Evolutionary conservation across 2,888 invertebrate species (phyloP), one percentile per base, ranked within the genome.

Genomic region (Hypercompe scribonia): DNA sequence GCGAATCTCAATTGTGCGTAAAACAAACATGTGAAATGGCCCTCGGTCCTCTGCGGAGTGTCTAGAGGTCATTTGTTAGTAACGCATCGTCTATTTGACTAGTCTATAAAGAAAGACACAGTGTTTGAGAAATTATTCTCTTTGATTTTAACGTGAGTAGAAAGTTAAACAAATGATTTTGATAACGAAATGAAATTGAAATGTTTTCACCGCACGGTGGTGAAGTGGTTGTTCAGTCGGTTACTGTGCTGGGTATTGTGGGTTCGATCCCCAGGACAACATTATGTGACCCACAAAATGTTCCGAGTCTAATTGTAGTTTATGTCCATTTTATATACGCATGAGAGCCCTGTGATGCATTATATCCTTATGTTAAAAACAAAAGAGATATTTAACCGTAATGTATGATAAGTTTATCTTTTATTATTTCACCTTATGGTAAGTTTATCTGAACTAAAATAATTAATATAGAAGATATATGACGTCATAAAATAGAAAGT

Each of bases 51-150:
- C 24, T 58, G 34, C 24, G 13, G 7, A 68, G 7, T 21, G 63
- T 70, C 70, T 70, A n/a, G 63, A 70, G 70, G 70, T 70, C 70
- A 34, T 33, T 42, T 24, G 10, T 42, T 46, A 50, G 46, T 64
- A 34, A 64, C 70, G 33, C 63, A 64, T 69, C 61, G 69, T n/a
- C 28, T 3, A 24, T 13, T n/a, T 64, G 70, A 46, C 63, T 4
- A 21, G 34, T 33, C 34, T 46, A n/a, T 39, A 64, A 28, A 54
- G 33, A 34, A 28, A n/a, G 54, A 15, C 34, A n/a, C 34, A 34
- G 54, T 68, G n/a, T 68, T 33, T 24, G 42, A 66, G 33, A 65
- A 8, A 33, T 31, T 24, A 31, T 21, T n/a, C 28, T 24, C 11
- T 66, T 65, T 66, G 21, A 39, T 13, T 46, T 31, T 3, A 18